phyloP scores from a whole-genome alignment of 2,797 vertebrate genomes.

The Smutsia gigantea region DNA sequence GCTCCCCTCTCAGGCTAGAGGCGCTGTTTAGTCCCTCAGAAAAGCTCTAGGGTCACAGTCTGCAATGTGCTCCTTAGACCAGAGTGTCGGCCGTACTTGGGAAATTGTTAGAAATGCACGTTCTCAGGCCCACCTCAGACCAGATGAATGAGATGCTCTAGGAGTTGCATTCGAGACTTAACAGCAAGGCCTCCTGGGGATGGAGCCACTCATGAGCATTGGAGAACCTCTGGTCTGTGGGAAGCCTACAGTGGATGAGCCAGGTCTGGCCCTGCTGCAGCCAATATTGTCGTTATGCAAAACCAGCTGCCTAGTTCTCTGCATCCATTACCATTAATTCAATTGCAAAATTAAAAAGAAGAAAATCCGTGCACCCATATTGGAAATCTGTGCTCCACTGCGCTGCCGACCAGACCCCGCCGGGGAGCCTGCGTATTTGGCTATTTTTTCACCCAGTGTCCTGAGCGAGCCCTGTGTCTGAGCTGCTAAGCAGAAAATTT shows the following conservation, averaged over 20 bases:
- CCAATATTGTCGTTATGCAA: background rate
- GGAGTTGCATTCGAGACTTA: background rate
- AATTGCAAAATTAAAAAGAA: conserved; percentile 70
- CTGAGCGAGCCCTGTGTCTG: conserved; percentile 42
- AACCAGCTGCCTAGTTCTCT: conserved; percentile 52
- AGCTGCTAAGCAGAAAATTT: conserved; percentile 65
- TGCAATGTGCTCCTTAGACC: background rate
- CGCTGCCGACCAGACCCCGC: background rate
- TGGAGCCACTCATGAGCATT: background rate
- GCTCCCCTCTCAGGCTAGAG: background rate
- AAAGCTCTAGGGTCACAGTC: background rate
- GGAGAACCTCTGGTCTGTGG: background rate
- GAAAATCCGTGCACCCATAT: conserved; percentile 5
- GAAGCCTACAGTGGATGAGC: background rate
- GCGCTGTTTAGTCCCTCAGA: background rate
- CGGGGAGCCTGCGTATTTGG: conserved; percentile 33
- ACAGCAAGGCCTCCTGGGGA: background rate
- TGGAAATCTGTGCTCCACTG: conserved; percentile 52
- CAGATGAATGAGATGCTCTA: background rate
- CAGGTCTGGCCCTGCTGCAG: background rate
- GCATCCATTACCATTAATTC: conserved; percentile 55
- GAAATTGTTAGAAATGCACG: background rate
- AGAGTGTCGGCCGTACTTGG: background rate
- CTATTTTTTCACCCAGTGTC: conserved; percentile 12
- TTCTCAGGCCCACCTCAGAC: background rate